Conservation (phyloP, 2,888 invertebrate genomes). For the Mythimna albipuncta region DNA sequence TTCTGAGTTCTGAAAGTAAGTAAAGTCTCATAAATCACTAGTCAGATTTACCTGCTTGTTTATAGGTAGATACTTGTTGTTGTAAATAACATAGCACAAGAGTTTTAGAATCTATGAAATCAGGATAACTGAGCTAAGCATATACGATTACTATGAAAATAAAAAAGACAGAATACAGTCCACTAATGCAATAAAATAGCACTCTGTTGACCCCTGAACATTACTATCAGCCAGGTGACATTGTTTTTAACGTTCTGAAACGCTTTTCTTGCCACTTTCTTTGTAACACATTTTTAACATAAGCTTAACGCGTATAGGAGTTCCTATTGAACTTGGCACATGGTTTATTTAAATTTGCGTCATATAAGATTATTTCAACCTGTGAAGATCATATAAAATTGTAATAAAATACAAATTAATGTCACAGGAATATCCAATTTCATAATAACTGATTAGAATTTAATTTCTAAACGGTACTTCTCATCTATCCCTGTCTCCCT, state of each 20-base stretch:
- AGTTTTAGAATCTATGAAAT: slow-evolving; percentile 4
- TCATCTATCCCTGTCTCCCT: slow-evolving; percentile 73
- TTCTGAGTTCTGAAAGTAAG: slow-evolving; percentile 8
- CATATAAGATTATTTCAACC: not conserved
- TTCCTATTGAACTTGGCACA: not conserved
- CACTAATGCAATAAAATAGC: not conserved
- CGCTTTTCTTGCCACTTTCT: not conserved
- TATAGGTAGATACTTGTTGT: slow-evolving; percentile 18
- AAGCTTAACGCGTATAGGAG: not conserved
- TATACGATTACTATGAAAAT: not conserved
- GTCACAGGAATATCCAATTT: slow-evolving; percentile 36
- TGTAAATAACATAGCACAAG: slow-evolving; percentile 6
- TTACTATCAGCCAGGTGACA: slow-evolving; percentile 1
- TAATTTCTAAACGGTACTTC: slow-evolving; percentile 43
- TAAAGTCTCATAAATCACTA: slow-evolving; percentile 22
- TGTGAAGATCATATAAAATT: too few relatives aligned
- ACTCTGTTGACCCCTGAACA: slow-evolving; percentile 12
- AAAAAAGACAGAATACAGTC: slow-evolving; percentile 7
- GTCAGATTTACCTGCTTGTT: slow-evolving; percentile 2
- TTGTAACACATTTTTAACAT: not conserved
- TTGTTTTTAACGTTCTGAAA: slow-evolving; percentile 16
- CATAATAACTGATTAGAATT: not conserved
- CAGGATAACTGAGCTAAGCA: not conserved
- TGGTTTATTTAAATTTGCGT: not conserved
- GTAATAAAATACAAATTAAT: not conserved